A percentile compares a stretch with the other conserved stretches of the same genome.
Conservation (phyloP, 2,888 invertebrate genomes). For the Pandemis corylana region DNA sequence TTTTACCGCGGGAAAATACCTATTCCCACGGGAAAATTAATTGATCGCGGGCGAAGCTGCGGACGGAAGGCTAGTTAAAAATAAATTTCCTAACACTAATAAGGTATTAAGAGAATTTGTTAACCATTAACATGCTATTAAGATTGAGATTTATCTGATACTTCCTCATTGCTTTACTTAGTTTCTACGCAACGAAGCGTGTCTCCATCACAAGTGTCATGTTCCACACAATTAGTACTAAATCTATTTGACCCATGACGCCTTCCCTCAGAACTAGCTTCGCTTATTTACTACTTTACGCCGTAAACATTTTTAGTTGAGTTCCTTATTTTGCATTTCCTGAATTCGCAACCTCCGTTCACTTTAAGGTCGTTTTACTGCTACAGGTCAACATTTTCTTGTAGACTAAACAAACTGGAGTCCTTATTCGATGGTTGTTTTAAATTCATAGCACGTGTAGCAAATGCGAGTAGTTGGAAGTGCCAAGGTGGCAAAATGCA, state of each 20-base stretch:
- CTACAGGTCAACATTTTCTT: slow-evolving; percentile 1
- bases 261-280: slow-evolving; percentile 11
- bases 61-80: no score
- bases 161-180: slow-evolving; percentile 11
- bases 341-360: not conserved
- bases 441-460: slow-evolving; percentile 10
- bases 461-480: slow-evolving; percentile 5
- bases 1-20: no score
- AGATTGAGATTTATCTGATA: not conserved
- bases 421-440: slow-evolving; percentile 1
- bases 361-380: slow-evolving; percentile 8
- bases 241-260: slow-evolving; percentile 23
- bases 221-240: slow-evolving; percentile 30
- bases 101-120: not conserved
- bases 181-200: not conserved
- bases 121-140: not conserved
- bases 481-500: slow-evolving; percentile 14
- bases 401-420: not conserved
- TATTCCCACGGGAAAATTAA: no score
- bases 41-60: no score
- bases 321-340: slow-evolving; percentile 19
- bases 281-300: not conserved
- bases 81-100: not conserved
- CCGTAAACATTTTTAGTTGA: slow-evolving; percentile 4
- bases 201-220: slow-evolving; percentile 1